Evolutionary conservation across 2,797 vertebrate species (phyloP), one percentile per base, ranked within the genome.

Genomic region (Thripadectes ignobilis): DNA sequence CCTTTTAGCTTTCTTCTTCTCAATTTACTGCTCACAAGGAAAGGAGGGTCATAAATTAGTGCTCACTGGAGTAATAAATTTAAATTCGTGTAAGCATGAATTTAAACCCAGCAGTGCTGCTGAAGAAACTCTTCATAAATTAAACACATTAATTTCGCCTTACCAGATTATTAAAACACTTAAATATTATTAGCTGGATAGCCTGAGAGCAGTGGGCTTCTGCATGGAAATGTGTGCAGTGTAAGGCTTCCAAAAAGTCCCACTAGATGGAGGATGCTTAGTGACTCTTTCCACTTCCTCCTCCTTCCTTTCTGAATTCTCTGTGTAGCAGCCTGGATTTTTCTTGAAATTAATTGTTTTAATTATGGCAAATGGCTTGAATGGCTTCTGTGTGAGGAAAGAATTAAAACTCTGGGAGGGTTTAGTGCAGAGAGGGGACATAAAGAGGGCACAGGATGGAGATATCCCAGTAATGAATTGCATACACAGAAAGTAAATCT

Each of bases 311-410:
- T 88, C 75, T 67, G 43, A 96, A 58, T 92, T 93, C 79, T 94
- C 89, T 61, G 24, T 63, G 72, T 39, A 76, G 54, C 67, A 57
- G 38, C 46, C 88, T 65, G 88, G 59, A 54, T 91, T 92, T 61
- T 57, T 63, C 82, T 80, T 63, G 83, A 92, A 96, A 96, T 96
- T 93, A 97, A 95, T 96, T 92, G 93, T 88, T 97, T 96, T 96
- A 96, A 96, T 97, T 96, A 96, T 74, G 71, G 91, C 57, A 93
- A 95, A 94, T 89, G 79, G 82, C 89, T 94, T 73, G 82, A 96
- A 95, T 71, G 71, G 85, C 80, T 96, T 91, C 76, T 95, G 66
- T 29, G 82, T 55, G 92, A 81, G 80, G 79, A 69, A 78, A 72
- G 92, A 96, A 96, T 97, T 89, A 85, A 95, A 94, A 94, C 88